These are phyloP conservation scores for Atherix ibis DNA, from an alignment of 2,888 invertebrate species.

Conservation along the genomic window DNA sequence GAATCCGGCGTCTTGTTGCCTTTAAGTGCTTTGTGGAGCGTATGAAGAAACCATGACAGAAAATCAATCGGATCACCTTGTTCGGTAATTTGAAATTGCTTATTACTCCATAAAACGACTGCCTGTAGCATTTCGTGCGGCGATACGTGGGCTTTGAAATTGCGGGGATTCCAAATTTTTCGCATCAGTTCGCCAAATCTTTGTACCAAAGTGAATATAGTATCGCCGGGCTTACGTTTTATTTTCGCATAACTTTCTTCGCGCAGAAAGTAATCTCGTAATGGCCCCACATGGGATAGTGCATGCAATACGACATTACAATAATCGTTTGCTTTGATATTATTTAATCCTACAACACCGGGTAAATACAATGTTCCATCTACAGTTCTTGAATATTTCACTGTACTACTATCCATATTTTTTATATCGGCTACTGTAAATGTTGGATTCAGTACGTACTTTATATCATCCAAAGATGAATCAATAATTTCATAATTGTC, in stretches of 20 bases:
- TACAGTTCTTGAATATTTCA: conserved; percentile 83
- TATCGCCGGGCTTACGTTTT: conserved; percentile 90
- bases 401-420: conserved; percentile 50
- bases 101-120: conserved; percentile 91
- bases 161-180: conserved; percentile 97
- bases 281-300: conserved; percentile 83
- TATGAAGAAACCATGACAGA: conserved; percentile 95
- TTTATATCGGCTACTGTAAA: conserved; percentile 71
- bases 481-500: conserved; percentile 99
- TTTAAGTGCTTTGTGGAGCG: conserved; percentile 84
- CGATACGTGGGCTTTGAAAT: conserved; percentile 98
- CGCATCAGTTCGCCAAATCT: conserved; percentile 86
- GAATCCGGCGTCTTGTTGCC: conserved; percentile 78
- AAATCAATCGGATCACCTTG: conserved; percentile 98
- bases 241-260: conserved; percentile 83
- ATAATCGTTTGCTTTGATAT: conserved; percentile 99
- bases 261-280: conserved; percentile 86
- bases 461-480: conserved; percentile 94
- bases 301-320: conserved; percentile 97
- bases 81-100: conserved; percentile 93
- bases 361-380: conserved; percentile 95
- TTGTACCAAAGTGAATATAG: conserved; percentile 77
- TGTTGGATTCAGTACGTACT: conserved; percentile 95
- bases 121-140: conserved; percentile 99
- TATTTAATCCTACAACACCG: conserved; percentile 93